Percentiles rank a stretch among this genome's conserved stretches.
Evolutionary conservation across 2,888 invertebrate genomes (phyloP).

Genomic region (Leptura quadrifasciata): DNA sequence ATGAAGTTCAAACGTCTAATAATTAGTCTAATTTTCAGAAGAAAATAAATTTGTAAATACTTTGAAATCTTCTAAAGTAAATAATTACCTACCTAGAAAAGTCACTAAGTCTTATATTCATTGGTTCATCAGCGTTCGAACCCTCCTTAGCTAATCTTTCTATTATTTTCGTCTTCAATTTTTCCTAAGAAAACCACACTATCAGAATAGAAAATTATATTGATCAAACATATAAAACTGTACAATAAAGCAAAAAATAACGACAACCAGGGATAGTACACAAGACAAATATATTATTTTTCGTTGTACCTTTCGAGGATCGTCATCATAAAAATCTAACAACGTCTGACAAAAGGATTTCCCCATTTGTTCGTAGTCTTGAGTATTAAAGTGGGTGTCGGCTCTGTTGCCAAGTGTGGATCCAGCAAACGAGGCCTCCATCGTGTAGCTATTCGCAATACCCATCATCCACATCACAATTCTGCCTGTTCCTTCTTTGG

Average conservation of each 20-base stretch:
- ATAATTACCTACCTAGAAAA: constrained; percentile 85
- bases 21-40: no score
- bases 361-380: constrained; percentile 89
- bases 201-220: constrained; percentile 44
- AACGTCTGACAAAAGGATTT: constrained; percentile 94
- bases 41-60: no score
- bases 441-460: constrained; percentile 94
- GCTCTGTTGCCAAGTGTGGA: constrained; percentile 87
- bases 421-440: constrained; percentile 97
- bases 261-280: neutral
- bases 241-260: constrained; percentile 17
- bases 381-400: constrained; percentile 89
- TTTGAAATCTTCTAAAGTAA: neutral
- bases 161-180: constrained; percentile 86
- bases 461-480: constrained; percentile 98
- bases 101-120: constrained; percentile 89
- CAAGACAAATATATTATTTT: neutral
- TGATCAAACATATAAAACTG: constrained; percentile 26
- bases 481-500: constrained; percentile 95
- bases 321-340: constrained; percentile 92
- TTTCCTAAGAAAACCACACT: constrained; percentile 77
- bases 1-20: no score
- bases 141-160: constrained; percentile 87
- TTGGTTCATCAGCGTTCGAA: constrained; percentile 91
- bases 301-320: constrained; percentile 83